Evolutionary conservation across 2,888 invertebrate species (phyloP).

Genomic region (Drosophila austrosaltans): DNA sequence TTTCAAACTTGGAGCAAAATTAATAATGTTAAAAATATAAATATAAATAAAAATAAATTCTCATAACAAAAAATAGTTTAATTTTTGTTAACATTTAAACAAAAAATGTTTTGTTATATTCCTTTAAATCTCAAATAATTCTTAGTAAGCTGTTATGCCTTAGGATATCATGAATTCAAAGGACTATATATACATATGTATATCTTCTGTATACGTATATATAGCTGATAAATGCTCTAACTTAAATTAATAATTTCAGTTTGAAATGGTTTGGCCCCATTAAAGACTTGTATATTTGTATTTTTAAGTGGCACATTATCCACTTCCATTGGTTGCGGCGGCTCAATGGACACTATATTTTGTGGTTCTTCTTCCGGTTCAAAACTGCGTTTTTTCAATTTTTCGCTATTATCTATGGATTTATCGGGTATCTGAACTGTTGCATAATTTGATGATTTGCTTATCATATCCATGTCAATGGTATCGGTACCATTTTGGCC

Average conservation of each 20-base stretch:
- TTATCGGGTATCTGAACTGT: neutral
- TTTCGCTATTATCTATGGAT: conserved; percentile 44
- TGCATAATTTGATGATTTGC: neutral
- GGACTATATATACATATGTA: too few relatives aligned
- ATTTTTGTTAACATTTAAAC: too few relatives aligned
- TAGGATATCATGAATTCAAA: too few relatives aligned
- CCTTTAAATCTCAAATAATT: too few relatives aligned
- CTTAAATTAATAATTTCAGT: conserved; percentile 54
- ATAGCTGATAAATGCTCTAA: conserved; percentile 12
- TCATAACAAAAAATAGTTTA: too few relatives aligned
- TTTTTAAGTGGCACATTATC: conserved; percentile 4
- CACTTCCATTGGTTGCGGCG: neutral
- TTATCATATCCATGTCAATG: conserved; percentile 55
- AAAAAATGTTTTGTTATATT: too few relatives aligned
- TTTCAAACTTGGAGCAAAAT: neutral
- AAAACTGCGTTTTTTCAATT: conserved; percentile 59
- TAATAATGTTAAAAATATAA: neutral
- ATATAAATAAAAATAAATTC: neutral
- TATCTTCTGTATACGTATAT: neutral
- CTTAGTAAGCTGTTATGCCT: too few relatives aligned
- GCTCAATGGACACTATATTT: conserved; percentile 2
- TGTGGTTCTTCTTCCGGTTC: neutral
- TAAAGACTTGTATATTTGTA: conserved; percentile 26
- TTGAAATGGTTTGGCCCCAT: conserved; percentile 50
- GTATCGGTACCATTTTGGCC: conserved; percentile 37